Conservation (phyloP, 2,888 invertebrate species). For the Drosophila paramelanica region DNA sequence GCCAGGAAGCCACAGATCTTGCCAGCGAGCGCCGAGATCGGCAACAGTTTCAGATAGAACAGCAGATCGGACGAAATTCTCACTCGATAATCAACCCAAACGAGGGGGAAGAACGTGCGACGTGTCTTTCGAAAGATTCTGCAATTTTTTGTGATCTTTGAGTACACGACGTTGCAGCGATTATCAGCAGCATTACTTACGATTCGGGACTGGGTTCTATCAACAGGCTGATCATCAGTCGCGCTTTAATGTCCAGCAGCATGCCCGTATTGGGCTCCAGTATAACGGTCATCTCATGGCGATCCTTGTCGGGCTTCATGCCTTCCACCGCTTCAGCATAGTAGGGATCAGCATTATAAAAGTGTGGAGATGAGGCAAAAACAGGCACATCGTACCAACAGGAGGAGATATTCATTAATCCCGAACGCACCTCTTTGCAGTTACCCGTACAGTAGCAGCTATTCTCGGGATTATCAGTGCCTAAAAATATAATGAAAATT, state of each 20-base stretch:
- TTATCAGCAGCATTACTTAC: slow-evolving; percentile 85
- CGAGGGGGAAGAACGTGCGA: slow-evolving; percentile 68
- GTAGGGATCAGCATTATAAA: slow-evolving; percentile 90
- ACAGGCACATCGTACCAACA: slow-evolving; percentile 92
- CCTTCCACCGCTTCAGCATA: slow-evolving; percentile 89
- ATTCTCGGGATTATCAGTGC: slow-evolving; percentile 87
- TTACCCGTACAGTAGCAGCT: slow-evolving; percentile 89
- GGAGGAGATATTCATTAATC: slow-evolving; percentile 90
- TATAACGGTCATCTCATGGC: slow-evolving; percentile 90
- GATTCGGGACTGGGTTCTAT: slow-evolving; percentile 87
- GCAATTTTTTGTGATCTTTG: background rate
- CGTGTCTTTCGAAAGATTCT: slow-evolving; percentile 68
- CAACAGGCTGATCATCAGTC: slow-evolving; percentile 91
- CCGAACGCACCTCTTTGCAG: slow-evolving; percentile 88
- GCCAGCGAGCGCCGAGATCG: slow-evolving; percentile 42
- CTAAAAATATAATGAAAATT: slow-evolving; percentile 78
- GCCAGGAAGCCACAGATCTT: slow-evolving; percentile 54
- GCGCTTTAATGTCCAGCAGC: slow-evolving; percentile 89
- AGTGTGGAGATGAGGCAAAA: slow-evolving; percentile 93
- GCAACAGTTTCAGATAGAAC: slow-evolving; percentile 60
- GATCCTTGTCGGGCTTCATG: slow-evolving; percentile 88
- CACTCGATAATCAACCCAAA: slow-evolving; percentile 77
- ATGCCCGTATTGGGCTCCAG: slow-evolving; percentile 91
- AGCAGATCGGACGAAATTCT: slow-evolving; percentile 64
- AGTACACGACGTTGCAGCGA: no score